These are phyloP conservation scores for Pedetes capensis DNA, from an alignment of 2,113 vertebrate species.

Conservation along the genomic window DNA sequence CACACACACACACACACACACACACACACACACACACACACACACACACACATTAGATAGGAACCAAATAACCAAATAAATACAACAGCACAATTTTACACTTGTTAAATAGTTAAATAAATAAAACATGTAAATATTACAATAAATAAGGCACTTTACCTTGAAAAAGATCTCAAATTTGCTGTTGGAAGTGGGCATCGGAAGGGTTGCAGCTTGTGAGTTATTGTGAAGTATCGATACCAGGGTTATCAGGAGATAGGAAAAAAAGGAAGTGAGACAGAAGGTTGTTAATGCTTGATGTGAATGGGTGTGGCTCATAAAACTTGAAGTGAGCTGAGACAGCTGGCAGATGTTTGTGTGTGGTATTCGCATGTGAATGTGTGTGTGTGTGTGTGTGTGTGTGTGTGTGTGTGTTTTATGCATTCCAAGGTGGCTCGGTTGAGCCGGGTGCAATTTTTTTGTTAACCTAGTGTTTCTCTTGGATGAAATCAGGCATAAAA, in stretches of 20 bases:
- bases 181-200: neutral
- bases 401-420: neutral
- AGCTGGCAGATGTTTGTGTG: neutral
- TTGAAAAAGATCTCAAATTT: neutral
- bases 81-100: neutral
- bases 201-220: neutral
- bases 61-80: no score
- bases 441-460: neutral
- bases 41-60: no score
- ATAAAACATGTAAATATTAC: neutral
- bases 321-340: neutral
- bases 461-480: neutral
- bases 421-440: neutral
- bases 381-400: no score
- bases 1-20: no score
- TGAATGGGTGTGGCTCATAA: neutral
- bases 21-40: no score
- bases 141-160: neutral
- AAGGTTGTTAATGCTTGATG: neutral
- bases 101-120: neutral
- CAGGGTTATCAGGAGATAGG: neutral
- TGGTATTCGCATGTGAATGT: no score
- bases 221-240: neutral
- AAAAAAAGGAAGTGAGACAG: neutral
- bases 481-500: conserved; percentile 29